Base-by-base conservation (phyloP, 2,113 vertebrate species). In the Cebidichthys violaceus region DNA sequence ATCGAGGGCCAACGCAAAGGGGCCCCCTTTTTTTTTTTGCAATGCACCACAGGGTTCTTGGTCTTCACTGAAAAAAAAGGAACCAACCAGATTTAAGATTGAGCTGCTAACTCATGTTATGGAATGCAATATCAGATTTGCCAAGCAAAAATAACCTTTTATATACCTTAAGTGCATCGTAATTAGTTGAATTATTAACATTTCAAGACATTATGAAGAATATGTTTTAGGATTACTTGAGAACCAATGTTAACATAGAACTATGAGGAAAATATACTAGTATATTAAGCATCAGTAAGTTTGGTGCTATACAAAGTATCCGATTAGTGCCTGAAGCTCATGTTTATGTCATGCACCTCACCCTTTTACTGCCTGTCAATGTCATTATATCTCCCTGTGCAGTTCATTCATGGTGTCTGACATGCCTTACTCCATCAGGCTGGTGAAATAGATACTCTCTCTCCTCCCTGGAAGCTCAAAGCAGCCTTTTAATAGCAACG, bases 1-100 rank as follows among this genome's bases (percentile, higher is more conserved):
- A 76, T 95, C 93, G 95, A 89, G 91, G 83, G 83, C 39, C 85
- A 75, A 85, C 15, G 88, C 68, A 85, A 90, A 83, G 89, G 90
- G 92, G 77, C 77, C 90, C 77, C 86, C 29, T 54, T 74, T 59
- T 72, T 77, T 69, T 65, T 73, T 79, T 85, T 86, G 69, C 80
- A 79, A 27, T 70, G 85, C 86, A 79, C 87, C 80, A 59, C 77
- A 59, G 86, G 88, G 89, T 86, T 84, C 89, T 86, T 76, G 69
- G 74, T 92, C 72, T 75, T 77, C 29, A 68, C 50, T 76, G 67
- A 65, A 88, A 87, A 86, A 57, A 60, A 88, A 88, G 41, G 20
- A 91, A 80, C 72, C 73, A 73, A 78, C 50, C 70, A 77, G 81
- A 81, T 77, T 81, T 69, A 81, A 83, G 76, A 85, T 69, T 73